phyloP scores from a whole-genome alignment of 2,797 vertebrate species.

The Myripristis murdjan region DNA sequence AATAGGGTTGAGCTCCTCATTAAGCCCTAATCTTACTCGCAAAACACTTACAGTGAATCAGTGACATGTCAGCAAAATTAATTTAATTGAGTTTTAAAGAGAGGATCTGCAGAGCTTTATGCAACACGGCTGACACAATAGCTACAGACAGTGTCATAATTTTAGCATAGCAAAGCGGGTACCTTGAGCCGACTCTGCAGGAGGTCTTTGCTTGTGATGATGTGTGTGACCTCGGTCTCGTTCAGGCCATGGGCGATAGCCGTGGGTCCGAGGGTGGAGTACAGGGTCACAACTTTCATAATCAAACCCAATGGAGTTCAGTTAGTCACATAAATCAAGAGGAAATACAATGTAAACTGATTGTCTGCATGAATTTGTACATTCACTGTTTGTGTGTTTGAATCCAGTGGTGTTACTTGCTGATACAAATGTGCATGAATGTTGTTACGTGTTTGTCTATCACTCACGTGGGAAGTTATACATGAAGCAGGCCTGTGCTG shows the following conservation, averaged over 20 bases:
- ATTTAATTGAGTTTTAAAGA: not conserved
- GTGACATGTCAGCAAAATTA: not conserved
- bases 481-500: constrained; percentile 97
- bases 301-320: not conserved
- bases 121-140: not conserved
- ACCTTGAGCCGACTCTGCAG: constrained; percentile 96
- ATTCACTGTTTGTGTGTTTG: no score
- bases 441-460: not conserved
- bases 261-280: constrained; percentile 93
- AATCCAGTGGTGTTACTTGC: not conserved
- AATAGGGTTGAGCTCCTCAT: constrained; percentile 7
- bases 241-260: constrained; percentile 96
- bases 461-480: constrained; percentile 96
- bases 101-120: not conserved
- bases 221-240: constrained; percentile 97
- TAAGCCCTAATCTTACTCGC: constrained; percentile 1
- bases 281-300: constrained; percentile 93
- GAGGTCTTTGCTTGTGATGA: constrained; percentile 97
- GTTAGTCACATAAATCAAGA: not conserved
- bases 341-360: not conserved
- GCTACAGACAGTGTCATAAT: not conserved
- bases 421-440: not conserved
- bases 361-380: not conserved
- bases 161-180: not conserved
- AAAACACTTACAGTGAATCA: constrained; percentile 15